Evolutionary conservation across 1,140 invertebrate species (phyloP).

Genomic region (Contarinia nasturtii): DNA sequence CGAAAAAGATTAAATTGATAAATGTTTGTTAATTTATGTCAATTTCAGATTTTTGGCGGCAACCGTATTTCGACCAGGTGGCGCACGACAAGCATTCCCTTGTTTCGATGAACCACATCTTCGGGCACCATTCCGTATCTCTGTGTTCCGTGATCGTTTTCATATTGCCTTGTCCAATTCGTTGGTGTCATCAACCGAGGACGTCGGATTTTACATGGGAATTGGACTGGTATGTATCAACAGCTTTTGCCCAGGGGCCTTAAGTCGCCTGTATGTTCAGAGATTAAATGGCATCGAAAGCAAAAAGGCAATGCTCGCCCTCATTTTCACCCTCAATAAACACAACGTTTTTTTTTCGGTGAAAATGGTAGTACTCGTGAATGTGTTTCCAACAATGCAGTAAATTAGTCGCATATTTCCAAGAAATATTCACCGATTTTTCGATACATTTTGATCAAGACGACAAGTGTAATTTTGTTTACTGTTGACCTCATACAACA

Average conservation of each 20-base stretch:
- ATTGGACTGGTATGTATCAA: constrained; percentile 48
- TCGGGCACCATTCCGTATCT: constrained; percentile 80
- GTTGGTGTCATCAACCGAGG: constrained; percentile 71
- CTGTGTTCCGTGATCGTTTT: constrained; percentile 64
- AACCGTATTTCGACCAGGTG: constrained; percentile 89
- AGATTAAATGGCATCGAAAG: not conserved
- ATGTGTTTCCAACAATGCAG: no score
- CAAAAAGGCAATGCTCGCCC: no score
- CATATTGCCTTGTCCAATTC: constrained; percentile 80
- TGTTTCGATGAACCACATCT: constrained; percentile 95
- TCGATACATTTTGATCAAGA: no score
- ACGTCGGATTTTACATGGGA: constrained; percentile 70
- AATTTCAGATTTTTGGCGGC: constrained; percentile 65
- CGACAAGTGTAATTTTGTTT: no score
- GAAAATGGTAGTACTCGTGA: no score
- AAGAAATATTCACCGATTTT: no score
- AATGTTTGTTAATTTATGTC: constrained; percentile 7
- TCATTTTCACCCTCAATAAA: no score
- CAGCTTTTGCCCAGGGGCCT: no score
- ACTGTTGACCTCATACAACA: no score
- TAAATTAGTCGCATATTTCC: no score
- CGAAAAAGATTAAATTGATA: not conserved
- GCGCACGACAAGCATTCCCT: constrained; percentile 84
- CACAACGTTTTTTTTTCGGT: no score
- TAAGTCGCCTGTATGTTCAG: no score